phyloP scores from a whole-genome alignment of 1,140 invertebrate genomes.

The Drosophila fuyamai region DNA sequence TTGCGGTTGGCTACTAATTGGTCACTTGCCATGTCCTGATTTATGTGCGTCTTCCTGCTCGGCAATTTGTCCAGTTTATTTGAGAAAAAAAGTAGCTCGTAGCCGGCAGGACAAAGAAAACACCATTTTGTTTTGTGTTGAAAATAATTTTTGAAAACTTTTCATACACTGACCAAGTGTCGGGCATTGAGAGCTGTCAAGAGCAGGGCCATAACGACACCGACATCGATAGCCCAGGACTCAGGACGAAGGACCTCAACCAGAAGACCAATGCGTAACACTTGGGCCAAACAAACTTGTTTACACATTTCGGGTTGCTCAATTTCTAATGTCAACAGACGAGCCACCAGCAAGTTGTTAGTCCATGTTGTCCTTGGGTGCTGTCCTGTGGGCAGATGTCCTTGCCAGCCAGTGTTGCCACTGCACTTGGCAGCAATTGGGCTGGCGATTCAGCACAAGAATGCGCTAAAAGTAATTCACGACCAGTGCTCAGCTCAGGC shows the following conservation, averaged over 20 bases:
- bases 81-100: constrained; percentile 38
- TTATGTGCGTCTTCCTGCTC: constrained; percentile 45
- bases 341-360: constrained; percentile 52
- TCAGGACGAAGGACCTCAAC: constrained; percentile 2
- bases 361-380: constrained; percentile 67
- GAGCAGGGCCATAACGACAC: constrained; percentile 47
- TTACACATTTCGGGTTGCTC: constrained; percentile 82
- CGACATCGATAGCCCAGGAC: constrained; percentile 40
- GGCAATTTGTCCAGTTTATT: constrained; percentile 68
- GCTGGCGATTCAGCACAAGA: constrained; percentile 29
- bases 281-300: constrained; percentile 77
- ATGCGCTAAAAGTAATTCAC: constrained; percentile 44
- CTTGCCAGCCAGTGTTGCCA: constrained; percentile 8
- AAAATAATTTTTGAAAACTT: constrained; percentile 59
- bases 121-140: constrained; percentile 33
- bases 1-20: constrained; percentile 47
- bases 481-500: neutral
- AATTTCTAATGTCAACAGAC: constrained; percentile 80
- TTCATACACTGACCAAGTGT: constrained; percentile 37
- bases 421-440: constrained; percentile 41
- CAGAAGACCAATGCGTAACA: constrained; percentile 52
- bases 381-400: constrained; percentile 19
- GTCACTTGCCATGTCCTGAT: constrained; percentile 48
- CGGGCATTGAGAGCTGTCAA: constrained; percentile 55
- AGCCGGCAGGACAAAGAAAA: constrained; percentile 32